Percentiles rank a stretch among this genome's conserved stretches.
Evolutionary conservation across 2,888 invertebrate genomes (phyloP).

Genomic region (Chrysopilus asiliformis): DNA sequence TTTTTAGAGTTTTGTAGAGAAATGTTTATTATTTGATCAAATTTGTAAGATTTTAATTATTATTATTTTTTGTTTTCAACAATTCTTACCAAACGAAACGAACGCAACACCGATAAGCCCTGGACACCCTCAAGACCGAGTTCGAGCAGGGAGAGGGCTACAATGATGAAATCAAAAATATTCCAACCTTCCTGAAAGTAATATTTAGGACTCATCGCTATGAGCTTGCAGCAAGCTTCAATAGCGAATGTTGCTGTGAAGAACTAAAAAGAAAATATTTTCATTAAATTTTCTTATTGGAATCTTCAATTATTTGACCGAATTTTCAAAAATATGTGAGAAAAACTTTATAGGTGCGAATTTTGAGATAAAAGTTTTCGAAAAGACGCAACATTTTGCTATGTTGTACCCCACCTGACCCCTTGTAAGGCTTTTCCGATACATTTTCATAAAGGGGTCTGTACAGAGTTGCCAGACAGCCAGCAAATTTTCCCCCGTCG

Average conservation of each 20-base stretch:
- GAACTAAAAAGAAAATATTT: constrained; percentile 60
- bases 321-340: no score
- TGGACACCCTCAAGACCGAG: constrained; percentile 86
- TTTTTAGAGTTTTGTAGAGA: constrained; percentile 1
- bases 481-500: no score
- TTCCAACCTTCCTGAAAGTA: constrained; percentile 99
- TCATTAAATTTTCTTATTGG: no score
- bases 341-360: no score
- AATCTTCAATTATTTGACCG: no score
- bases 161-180: constrained; percentile 97
- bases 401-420: no score
- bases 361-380: no score
- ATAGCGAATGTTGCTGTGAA: constrained; percentile 95
- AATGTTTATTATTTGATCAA: constrained; percentile 2
- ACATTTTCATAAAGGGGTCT: no score
- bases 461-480: no score
- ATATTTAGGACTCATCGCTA: constrained; percentile 93
- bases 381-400: no score
- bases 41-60: not conserved
- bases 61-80: constrained; percentile 5
- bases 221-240: constrained; percentile 85
- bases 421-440: no score
- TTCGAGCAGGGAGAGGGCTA: constrained; percentile 87
- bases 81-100: constrained; percentile 87
- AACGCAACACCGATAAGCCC: constrained; percentile 92